Evolutionary conservation across 2,797 vertebrate genomes (phyloP).

Genomic region (Lutjanus campechanus): DNA sequence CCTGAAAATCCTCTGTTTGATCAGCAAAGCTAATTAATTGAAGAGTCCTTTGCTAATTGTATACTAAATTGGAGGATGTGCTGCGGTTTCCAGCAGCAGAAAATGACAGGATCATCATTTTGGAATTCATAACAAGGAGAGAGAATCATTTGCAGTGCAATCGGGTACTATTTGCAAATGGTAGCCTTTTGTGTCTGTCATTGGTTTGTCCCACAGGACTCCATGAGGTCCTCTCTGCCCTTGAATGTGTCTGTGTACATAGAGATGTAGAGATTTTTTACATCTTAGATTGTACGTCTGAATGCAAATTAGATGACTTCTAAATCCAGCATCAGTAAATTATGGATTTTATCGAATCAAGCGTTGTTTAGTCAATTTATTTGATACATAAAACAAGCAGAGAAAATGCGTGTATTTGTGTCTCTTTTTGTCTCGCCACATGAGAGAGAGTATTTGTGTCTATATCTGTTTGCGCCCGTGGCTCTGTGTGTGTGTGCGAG

Average conservation of each 20-base stretch:
- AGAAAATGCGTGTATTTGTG: constrained; percentile 5
- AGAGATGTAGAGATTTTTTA: not conserved
- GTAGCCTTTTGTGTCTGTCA: constrained; percentile 57
- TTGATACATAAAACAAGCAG: not conserved
- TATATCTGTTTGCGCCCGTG: constrained; percentile 34
- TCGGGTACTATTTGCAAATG: constrained; percentile 51
- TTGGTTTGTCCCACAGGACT: constrained; percentile 40
- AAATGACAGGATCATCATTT: constrained; percentile 32
- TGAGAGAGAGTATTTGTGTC: constrained; percentile 23
- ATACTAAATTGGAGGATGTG: constrained; percentile 28
- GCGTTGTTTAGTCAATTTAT: not conserved
- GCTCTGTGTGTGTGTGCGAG: constrained; percentile 19
- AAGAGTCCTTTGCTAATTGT: constrained; percentile 46
- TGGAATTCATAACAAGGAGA: constrained; percentile 45
- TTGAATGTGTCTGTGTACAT: constrained; percentile 31
- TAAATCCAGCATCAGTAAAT: not conserved
- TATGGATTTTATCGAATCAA: not conserved
- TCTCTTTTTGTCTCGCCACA: constrained; percentile 1
- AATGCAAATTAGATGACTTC: constrained; percentile 18
- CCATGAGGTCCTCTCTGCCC: constrained; percentile 19
- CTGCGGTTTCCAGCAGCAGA: constrained; percentile 26
- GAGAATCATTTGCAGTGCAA: constrained; percentile 56
- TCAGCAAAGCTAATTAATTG: constrained; percentile 60
- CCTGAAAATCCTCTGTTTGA: constrained; percentile 56
- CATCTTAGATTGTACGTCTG: constrained; percentile 3